Evolutionary conservation across 2,888 invertebrate genomes (phyloP), one percentile per base, ranked within the genome.

Genomic region (Pseudococcus jackbeardsleyi): DNA sequence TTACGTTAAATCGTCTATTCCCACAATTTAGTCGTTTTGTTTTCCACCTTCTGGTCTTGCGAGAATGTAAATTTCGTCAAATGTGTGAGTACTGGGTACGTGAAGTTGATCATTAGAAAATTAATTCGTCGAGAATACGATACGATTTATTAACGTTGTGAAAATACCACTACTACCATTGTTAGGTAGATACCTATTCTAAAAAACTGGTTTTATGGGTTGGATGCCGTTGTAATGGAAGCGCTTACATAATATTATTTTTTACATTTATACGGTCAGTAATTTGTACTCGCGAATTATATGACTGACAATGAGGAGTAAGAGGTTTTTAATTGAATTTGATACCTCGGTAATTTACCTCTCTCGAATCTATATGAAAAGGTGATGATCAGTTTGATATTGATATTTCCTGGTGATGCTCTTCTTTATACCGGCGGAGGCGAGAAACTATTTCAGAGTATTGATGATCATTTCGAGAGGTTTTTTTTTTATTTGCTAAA

Each of bases 211-310:
- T 59, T 85, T 85, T 59, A 59, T 59, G 22, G 15, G 19, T 84
- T 22, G 64, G 48, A 48, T 48, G 84, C 54, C 84, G 84, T 50
- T 84, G 54, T 26, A 84, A 48, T 54, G 17, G 26, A 84, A 84
- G 8, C 12, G 22, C 48, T 50, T 50, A 50, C 84, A 22, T 54
- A 84, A 84, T 84, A 26, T 59, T 85, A 59, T n/a, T 19, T 59
- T 84, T 85, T 54, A 46, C 15, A 84, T 88, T 88, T 50, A 88
- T 87, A 85, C 59, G 88, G 17, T 85, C 88, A 64, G 59, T 88
- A 33, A 68, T 82, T 88, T 64, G 64, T 50, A 39, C 89, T 39
- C 33, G 33, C 17, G 26, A 39, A 26, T 9, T 50, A 50, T 50
- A 50, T 50, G 22, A 33, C 26, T 19, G 72, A 12, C 72, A 22